Evolutionary conservation across 1,140 invertebrate genomes (phyloP), one percentile per base, ranked within the genome.

Genomic region (Antheraea mylitta): DNA sequence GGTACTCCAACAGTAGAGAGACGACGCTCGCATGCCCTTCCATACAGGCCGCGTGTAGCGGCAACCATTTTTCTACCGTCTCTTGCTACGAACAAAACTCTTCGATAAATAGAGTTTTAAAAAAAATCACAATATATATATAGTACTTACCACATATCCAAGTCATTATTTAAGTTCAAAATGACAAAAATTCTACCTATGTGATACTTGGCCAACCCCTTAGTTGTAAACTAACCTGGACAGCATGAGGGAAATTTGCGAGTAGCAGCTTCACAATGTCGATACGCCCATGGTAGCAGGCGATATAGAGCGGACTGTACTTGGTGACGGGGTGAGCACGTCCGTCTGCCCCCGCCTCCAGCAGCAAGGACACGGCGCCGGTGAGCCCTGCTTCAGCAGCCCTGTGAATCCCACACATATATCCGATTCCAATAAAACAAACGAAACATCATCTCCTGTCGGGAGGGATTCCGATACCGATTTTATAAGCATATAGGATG

Each of bases 291-390:
- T 97, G 96, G 82, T 97, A 97, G 81, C 96, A 97, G 8, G 98
- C 97, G 64, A 98, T 96, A 87, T 99, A 99, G 0, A 99, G 91
- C 0, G 98, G 97, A 7, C 97, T 97, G 86, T 99, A 98, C 80
- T 97, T 96, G 0, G 98, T 98, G 8, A 97, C 95, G 8, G 97
- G 95, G 93, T 99, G 97, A 45, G 95, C 95, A 48, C 97, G 93
- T 10, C 96, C 97, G 92, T 98, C 97, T 0, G 97, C 97, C 10
- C 97, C 96, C 68, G 96, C 92, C 13, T 96, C 95, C 42, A 99
- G 82, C 30, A 99, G 91, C 7, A 97, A 87, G 64, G 95, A 93
- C 0, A 98, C 97, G 19, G 98, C 95, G 61, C 96, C 95, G 62
- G 95, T 94, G 71, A 96, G 95, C 0, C 98, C 98, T 70, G 95